phyloP scores from a whole-genome alignment of 2,888 invertebrate genomes.

The Pammene aurita region DNA sequence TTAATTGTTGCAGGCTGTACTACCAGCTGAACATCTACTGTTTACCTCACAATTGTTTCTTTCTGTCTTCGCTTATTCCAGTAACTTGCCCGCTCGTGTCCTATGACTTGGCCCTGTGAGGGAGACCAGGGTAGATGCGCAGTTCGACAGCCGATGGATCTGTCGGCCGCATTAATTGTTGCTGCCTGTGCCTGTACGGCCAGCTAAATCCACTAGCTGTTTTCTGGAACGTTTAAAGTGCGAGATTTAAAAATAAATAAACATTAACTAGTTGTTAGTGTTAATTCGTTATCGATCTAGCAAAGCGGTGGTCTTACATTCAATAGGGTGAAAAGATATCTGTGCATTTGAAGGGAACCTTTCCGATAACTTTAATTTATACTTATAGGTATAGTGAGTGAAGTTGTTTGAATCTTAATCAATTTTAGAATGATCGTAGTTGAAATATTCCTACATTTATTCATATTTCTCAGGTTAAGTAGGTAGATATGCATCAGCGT shows the following conservation, averaged over 20 bases:
- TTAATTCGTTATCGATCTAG: not conserved
- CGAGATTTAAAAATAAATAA: slow-evolving; percentile 12
- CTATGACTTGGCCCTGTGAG: slow-evolving; percentile 49
- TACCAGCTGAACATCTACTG: too few species aligned
- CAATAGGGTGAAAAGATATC: not conserved
- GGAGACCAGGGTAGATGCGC: slow-evolving; percentile 59
- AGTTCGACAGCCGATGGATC: slow-evolving; percentile 81
- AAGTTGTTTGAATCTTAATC: too few species aligned
- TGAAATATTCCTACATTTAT: too few species aligned
- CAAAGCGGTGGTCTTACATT: not conserved
- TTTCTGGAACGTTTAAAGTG: slow-evolving; percentile 23
- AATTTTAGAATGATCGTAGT: too few species aligned
- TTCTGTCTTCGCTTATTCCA: too few species aligned
- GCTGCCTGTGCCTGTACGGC: slow-evolving; percentile 53
- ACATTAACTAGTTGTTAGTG: not conserved
- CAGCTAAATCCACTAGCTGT: slow-evolving; percentile 19
- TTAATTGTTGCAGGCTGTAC: too few species aligned
- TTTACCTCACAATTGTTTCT: too few species aligned
- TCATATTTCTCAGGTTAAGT: too few species aligned
- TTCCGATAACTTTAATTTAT: too few species aligned
- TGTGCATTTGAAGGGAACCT: too few species aligned
- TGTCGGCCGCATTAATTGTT: slow-evolving; percentile 79
- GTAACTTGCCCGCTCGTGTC: slow-evolving; percentile 16
- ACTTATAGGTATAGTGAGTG: too few species aligned
- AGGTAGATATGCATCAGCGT: too few species aligned